Evolutionary conservation across 2,888 invertebrate species (phyloP), one percentile per base, ranked within the genome.

Genomic region (Pollenia amentaria): DNA sequence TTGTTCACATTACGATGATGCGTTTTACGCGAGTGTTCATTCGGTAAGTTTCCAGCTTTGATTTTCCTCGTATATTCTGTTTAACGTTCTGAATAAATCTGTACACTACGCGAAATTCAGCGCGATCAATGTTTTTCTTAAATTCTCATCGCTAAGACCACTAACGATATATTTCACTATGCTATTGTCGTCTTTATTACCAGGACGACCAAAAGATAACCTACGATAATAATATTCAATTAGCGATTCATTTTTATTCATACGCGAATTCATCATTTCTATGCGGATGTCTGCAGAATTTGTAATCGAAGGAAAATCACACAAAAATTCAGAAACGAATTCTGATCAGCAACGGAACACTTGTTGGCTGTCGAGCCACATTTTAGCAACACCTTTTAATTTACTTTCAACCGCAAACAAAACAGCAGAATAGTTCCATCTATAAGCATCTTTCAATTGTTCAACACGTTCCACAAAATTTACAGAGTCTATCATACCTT

Each of bases 201-300:
- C 48, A 8, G 55, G 55, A 18, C 72, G 72, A 21, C 70, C 55
- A 1, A 14, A 21, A 2, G 76, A 40, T 11, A 76, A 53, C 76
- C 53, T 76, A 14, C 65, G 12, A 55, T 76, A 48, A 67, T 86
- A 88, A 18, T 69, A 86, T 51, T 88, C 85, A 1, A 86, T 65
- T 2, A 81, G 9, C 10, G 80, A 51, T 70, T 85, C 78, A 55
- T 2, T 53, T 48, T 55, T 84, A 21, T 12, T 42, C 42, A 57
- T 67, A 11, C 44, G 72, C 46, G 75, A 60, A 21, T 84, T 60
- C 82, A 84, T 87, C 83, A 88, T 75, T 14, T 79, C 73, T 29
- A 84, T 86, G 57, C 85, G 85, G 10, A 67, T 67, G 46, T 86
- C 81, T 18, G 85, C 84, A 8, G 73, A 60, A 60, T 81, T 84